Conservation (phyloP, 2,797 vertebrate species). For the Anguilla obscura region DNA sequence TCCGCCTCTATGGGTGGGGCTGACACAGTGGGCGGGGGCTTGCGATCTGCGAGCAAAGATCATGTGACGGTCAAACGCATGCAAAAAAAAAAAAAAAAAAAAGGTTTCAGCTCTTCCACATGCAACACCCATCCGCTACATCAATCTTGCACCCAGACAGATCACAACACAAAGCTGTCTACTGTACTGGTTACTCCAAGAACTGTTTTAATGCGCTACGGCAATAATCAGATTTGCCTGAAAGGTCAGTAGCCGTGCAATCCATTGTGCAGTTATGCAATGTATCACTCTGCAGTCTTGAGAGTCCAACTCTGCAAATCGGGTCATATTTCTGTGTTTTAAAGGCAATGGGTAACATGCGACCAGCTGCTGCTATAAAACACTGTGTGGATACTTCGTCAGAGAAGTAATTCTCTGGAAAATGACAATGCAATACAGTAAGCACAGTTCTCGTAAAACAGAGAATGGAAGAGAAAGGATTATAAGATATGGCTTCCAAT, state of each 20-base stretch:
- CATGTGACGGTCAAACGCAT: not conserved
- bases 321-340: not conserved
- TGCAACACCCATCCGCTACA: not conserved
- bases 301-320: not conserved
- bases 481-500: not conserved
- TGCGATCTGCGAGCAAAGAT: slow-evolving; percentile 75
- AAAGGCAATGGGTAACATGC: not conserved
- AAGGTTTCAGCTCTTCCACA: not conserved
- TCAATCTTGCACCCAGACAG: not conserved
- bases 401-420: not conserved
- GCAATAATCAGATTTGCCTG: slow-evolving; percentile 10
- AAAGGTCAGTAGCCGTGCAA: slow-evolving; percentile 10
- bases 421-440: not conserved
- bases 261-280: slow-evolving; percentile 13
- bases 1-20: slow-evolving; percentile 83
- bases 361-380: not conserved
- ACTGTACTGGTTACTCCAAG: not conserved
- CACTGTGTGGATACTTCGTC: not conserved
- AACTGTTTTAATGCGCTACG: slow-evolving; percentile 5
- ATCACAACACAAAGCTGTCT: not conserved
- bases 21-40: slow-evolving; percentile 71
- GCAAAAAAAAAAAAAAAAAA: not conserved
- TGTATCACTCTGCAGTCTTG: not conserved
- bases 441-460: not conserved
- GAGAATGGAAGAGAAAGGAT: not conserved